A percentile compares a stretch with the other conserved stretches of the same genome.
Conservation (phyloP, 2,113 vertebrate genomes). For the Athene noctua region DNA sequence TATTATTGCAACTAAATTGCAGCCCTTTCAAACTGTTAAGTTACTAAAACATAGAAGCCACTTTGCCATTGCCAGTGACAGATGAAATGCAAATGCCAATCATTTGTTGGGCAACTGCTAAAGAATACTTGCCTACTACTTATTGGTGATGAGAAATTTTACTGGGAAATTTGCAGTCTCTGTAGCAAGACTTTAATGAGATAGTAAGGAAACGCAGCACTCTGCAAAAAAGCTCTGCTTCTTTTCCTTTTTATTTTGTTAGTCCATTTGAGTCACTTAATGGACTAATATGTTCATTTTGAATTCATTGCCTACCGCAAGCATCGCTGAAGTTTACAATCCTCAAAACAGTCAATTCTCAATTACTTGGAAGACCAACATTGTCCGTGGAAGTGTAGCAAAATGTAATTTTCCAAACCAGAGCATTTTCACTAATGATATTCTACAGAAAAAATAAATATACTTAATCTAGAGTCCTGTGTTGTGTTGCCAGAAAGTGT, state of each 20-base stretch:
- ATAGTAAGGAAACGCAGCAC: neutral
- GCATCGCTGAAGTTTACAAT: slow-evolving; percentile 12
- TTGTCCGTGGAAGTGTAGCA: neutral
- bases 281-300: neutral
- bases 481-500: neutral
- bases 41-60: neutral
- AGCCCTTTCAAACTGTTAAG: neutral
- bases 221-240: neutral
- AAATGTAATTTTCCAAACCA: slow-evolving; percentile 26
- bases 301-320: neutral
- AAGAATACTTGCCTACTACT: neutral
- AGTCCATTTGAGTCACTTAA: neutral
- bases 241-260: slow-evolving; percentile 16
- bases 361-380: slow-evolving; percentile 10
- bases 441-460: neutral
- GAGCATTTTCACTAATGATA: neutral
- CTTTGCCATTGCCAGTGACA: neutral
- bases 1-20: neutral
- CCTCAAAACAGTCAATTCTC: slow-evolving; percentile 7
- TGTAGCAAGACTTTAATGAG: neutral
- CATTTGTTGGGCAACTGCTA: neutral
- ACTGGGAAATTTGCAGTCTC: neutral
- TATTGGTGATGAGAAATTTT: neutral
- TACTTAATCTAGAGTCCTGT: neutral
- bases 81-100: neutral